Evolutionary conservation across 2,113 vertebrate species (phyloP).

Genomic region (Ceyx cyanopectus): DNA sequence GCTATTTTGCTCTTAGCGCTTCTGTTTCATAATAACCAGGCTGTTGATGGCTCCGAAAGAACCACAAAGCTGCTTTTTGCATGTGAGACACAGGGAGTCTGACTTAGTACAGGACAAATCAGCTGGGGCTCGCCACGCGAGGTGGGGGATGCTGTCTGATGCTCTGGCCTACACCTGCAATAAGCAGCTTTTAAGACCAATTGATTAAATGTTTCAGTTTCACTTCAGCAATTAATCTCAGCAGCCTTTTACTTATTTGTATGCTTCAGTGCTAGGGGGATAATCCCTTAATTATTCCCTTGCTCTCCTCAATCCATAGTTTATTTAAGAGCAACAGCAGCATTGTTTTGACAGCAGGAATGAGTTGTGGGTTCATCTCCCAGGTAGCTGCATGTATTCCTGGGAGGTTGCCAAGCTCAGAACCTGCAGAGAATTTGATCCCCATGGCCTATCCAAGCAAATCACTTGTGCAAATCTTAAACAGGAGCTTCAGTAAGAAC

Average conservation of each 20-base stretch:
- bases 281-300: background rate
- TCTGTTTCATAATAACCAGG: background rate
- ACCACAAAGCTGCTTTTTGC: background rate
- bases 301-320: background rate
- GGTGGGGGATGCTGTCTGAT: background rate
- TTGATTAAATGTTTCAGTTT: background rate
- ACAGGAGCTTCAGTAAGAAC: background rate
- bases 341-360: background rate
- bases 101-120: background rate
- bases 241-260: background rate
- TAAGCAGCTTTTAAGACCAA: background rate
- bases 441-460: fast-evolving
- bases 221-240: constrained; percentile 7
- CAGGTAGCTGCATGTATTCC: background rate
- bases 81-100: background rate
- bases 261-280: background rate
- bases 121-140: background rate
- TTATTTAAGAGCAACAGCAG: background rate
- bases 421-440: background rate
- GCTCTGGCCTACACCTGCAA: background rate
- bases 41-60: background rate
- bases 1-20: background rate
- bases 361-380: background rate
- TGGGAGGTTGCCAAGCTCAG: background rate
- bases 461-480: background rate